These are phyloP conservation scores for Philopedon plagiatum DNA, from an alignment of 2,888 invertebrate species.

Conservation along the genomic window DNA sequence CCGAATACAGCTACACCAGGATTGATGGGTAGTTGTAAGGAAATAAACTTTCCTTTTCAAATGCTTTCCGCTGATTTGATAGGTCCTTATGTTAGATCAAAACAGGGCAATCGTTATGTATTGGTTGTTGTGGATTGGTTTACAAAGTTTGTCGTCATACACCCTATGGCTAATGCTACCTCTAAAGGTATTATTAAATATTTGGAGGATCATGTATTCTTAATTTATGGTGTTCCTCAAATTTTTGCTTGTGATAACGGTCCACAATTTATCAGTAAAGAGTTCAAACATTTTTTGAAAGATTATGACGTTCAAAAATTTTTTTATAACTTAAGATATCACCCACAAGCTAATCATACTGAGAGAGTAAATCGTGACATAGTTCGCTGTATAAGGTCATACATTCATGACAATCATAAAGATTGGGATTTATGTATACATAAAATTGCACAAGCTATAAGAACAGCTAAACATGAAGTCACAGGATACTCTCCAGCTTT, in stretches of 20 bases:
- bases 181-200: constrained; percentile 32
- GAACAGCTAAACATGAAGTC: too few species aligned
- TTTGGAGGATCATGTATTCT: constrained; percentile 47
- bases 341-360: neutral
- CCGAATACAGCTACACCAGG: constrained; percentile 46
- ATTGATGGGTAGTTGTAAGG: constrained; percentile 40
- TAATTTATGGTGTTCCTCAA: constrained; percentile 44
- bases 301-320: constrained; percentile 12
- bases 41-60: constrained; percentile 44
- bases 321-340: neutral
- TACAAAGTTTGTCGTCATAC: constrained; percentile 15
- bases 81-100: constrained; percentile 49
- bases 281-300: constrained; percentile 7
- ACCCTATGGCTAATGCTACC: constrained; percentile 24
- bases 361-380: constrained; percentile 57
- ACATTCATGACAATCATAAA: neutral
- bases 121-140: constrained; percentile 15
- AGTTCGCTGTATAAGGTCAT: constrained; percentile 54
- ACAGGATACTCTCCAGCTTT: too few species aligned
- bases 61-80: constrained; percentile 48
- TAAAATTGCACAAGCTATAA: too few species aligned
- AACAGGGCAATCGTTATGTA: constrained; percentile 19
- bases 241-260: constrained; percentile 28
- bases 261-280: constrained; percentile 31
- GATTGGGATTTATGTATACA: too few species aligned